Evolutionary conservation across 1,140 invertebrate genomes (phyloP).

Genomic region (Steinernema khuongi): DNA sequence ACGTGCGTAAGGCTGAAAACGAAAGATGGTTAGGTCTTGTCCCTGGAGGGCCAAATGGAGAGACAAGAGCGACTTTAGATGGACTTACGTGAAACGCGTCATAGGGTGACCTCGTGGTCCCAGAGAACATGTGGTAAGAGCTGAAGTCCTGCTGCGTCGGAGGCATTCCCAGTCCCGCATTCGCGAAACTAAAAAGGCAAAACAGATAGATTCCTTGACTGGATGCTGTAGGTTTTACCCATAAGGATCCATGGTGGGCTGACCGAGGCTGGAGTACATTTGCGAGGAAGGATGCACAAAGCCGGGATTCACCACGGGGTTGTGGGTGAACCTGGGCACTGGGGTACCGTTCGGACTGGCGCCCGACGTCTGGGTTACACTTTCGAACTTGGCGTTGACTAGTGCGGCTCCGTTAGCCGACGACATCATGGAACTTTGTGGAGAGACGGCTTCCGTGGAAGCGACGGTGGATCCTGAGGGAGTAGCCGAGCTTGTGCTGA

Average conservation of each 20-base stretch:
- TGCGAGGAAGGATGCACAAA: conserved; percentile 41
- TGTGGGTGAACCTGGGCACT: conserved; percentile 29
- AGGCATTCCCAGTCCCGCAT: conserved; percentile 29
- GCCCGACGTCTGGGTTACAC: conserved; percentile 22
- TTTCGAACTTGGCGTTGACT: conserved; percentile 16
- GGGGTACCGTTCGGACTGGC: conserved; percentile 22
- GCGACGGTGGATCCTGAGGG: neutral
- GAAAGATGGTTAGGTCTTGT: neutral
- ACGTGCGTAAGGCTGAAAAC: neutral
- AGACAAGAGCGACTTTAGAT: too few relatives aligned
- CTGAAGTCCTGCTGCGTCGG: conserved; percentile 30
- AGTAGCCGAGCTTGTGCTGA: neutral
- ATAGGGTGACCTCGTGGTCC: conserved; percentile 23
- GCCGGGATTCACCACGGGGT: conserved; percentile 28
- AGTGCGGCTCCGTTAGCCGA: conserved; percentile 28
- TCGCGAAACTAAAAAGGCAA: conserved; percentile 28
- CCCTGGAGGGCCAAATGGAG: neutral
- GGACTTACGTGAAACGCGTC: conserved; percentile 30
- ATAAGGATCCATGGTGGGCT: conserved; percentile 44
- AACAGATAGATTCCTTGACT: neutral
- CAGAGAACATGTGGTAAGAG: conserved; percentile 33
- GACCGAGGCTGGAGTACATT: conserved; percentile 39
- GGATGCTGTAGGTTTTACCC: conserved; percentile 19
- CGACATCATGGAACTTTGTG: conserved; percentile 26
- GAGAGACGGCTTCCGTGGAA: conserved; percentile 30